Percentiles rank a stretch among this genome's conserved stretches.
phyloP scores from a whole-genome alignment of 2,113 vertebrate species.

The Pelodiscus sinensis region DNA sequence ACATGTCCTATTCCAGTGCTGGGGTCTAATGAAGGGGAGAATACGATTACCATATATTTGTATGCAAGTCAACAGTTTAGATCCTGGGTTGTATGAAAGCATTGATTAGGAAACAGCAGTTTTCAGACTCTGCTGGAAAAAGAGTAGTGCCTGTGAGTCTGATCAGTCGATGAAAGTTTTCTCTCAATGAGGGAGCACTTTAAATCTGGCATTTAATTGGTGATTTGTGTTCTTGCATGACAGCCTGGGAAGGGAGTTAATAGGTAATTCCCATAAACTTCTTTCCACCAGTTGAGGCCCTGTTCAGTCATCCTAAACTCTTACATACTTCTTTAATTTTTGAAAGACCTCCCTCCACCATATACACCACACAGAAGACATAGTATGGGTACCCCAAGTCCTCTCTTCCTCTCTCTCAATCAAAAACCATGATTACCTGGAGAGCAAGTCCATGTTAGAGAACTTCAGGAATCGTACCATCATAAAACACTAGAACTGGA shows the following conservation, averaged over 20 bases:
- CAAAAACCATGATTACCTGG: background rate
- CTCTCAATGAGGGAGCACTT: background rate
- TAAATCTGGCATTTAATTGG: background rate
- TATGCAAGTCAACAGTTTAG: background rate
- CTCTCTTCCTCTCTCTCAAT: background rate
- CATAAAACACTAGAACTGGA: no score
- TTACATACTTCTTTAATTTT: background rate
- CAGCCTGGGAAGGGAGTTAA: background rate
- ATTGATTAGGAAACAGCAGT: background rate
- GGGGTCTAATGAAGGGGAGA: background rate
- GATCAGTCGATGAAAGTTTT: background rate
- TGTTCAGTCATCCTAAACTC: background rate
- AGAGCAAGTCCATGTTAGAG: background rate
- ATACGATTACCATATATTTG: background rate
- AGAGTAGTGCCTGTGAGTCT: accelerated
- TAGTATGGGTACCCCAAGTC: background rate
- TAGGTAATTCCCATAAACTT: background rate
- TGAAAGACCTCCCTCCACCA: background rate
- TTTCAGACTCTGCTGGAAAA: background rate
- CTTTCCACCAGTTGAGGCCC: background rate
- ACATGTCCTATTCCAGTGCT: background rate
- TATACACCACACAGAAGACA: background rate
- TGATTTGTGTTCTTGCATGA: background rate
- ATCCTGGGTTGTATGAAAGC: background rate
- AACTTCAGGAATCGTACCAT: background rate